Conservation (phyloP, 2,113 vertebrate genomes). For the Pantherophis guttatus region DNA sequence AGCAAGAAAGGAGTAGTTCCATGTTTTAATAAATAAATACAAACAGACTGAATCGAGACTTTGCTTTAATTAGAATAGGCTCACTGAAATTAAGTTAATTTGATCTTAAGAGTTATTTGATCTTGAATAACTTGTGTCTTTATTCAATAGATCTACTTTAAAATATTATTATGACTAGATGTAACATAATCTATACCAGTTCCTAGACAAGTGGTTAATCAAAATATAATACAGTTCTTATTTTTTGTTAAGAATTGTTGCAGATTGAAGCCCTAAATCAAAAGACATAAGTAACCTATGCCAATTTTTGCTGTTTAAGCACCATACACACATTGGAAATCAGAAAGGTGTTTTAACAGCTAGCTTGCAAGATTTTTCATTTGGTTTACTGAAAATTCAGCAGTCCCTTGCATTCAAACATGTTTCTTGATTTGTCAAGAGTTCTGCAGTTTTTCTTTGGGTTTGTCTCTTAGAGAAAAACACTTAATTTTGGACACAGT, state of each 20-base stretch:
- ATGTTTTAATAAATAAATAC: neutral
- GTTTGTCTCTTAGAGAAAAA: conserved; percentile 39
- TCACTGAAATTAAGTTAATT: neutral
- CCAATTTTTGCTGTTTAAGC: neutral
- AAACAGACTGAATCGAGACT: neutral
- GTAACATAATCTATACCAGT: neutral
- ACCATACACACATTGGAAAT: neutral
- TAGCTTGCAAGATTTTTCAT: conserved; percentile 10
- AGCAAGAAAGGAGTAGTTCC: neutral
- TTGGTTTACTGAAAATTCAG: conserved; percentile 50
- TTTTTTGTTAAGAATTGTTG: neutral
- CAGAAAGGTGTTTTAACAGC: conserved; percentile 25
- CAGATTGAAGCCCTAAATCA: neutral
- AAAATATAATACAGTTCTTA: neutral
- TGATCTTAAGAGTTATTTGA: neutral
- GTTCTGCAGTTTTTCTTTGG: conserved; percentile 27
- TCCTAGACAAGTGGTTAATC: neutral
- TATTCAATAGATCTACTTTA: neutral
- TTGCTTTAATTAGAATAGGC: neutral
- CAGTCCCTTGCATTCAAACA: conserved; percentile 66
- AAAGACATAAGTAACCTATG: neutral
- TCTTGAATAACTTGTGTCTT: neutral
- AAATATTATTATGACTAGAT: neutral
- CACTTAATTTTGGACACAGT: conserved; percentile 30
- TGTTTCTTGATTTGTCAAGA: neutral